Conservation (phyloP, 1,140 invertebrate genomes). For the Brachionus rubens region DNA sequence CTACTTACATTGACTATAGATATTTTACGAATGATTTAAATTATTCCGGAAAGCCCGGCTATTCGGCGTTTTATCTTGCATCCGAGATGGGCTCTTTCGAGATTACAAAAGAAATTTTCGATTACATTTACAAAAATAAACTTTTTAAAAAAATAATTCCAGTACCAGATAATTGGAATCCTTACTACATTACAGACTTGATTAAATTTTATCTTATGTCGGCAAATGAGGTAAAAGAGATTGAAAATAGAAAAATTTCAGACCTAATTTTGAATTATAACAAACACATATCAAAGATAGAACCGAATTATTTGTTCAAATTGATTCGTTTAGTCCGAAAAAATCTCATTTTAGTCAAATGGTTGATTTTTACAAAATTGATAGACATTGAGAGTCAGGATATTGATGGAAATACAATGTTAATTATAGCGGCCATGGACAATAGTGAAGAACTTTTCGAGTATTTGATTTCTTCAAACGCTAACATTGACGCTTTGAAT, state of each 20-base stretch:
- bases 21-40: not conserved
- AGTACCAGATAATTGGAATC: not conserved
- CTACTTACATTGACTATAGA: not conserved
- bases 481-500: not conserved
- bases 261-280: too few relatives aligned
- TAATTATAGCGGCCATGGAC: not conserved
- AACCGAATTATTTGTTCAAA: too few relatives aligned
- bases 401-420: not conserved
- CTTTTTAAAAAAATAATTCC: not conserved
- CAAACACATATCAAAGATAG: too few relatives aligned
- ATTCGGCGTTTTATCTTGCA: constrained; percentile 16
- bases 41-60: not conserved
- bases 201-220: not conserved
- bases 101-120: not conserved
- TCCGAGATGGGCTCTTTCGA: constrained; percentile 2
- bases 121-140: not conserved
- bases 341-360: too few relatives aligned
- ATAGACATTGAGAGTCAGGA: too few relatives aligned
- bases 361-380: too few relatives aligned
- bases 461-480: not conserved
- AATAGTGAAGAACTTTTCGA: not conserved
- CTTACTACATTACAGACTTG: not conserved
- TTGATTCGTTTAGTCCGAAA: too few relatives aligned
- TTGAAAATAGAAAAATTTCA: too few relatives aligned
- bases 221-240: too few relatives aligned